Conservation (phyloP, 1,140 invertebrate species). For the Leguminivora glycinivorella region DNA sequence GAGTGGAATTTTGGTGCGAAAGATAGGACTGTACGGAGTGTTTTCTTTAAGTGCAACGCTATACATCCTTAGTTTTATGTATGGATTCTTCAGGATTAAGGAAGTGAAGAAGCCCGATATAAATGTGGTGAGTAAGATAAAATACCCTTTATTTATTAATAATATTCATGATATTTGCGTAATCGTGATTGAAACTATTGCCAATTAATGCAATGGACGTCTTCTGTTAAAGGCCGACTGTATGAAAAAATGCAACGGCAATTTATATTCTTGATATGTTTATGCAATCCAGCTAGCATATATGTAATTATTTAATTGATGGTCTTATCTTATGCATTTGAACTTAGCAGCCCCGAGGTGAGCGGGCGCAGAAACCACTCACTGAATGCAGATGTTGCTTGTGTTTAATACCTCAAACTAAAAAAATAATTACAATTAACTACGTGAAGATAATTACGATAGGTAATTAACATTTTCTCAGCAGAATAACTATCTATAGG, state of each 20-base stretch:
- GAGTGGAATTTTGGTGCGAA: conserved; percentile 84
- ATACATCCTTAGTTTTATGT: conserved; percentile 87
- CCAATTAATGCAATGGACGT: background rate
- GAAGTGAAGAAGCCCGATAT: conserved; percentile 78
- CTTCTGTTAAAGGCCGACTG: conserved; percentile 1
- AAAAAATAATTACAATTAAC: background rate
- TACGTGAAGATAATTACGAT: background rate
- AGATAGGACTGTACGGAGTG: conserved; percentile 89
- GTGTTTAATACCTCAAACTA: background rate
- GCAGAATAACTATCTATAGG: no score
- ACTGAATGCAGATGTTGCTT: conserved; percentile 12
- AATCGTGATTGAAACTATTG: conserved; percentile 15
- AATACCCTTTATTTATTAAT: conserved; percentile 30
- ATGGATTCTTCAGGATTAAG: conserved; percentile 83
- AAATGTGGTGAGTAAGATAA: conserved; percentile 60
- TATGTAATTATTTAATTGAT: background rate
- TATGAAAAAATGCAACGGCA: conserved; percentile 1
- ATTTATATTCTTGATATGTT: conserved; percentile 5
- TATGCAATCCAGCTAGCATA: background rate
- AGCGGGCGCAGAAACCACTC: background rate
- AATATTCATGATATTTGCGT: conserved; percentile 30
- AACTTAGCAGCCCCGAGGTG: conserved; percentile 14
- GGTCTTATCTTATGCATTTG: conserved; percentile 19
- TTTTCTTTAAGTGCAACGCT: conserved; percentile 86
- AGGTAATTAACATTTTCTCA: background rate